These are phyloP conservation scores for Drosophila mayaguana DNA, from an alignment of 2,888 invertebrate species.

Conservation along the genomic window DNA sequence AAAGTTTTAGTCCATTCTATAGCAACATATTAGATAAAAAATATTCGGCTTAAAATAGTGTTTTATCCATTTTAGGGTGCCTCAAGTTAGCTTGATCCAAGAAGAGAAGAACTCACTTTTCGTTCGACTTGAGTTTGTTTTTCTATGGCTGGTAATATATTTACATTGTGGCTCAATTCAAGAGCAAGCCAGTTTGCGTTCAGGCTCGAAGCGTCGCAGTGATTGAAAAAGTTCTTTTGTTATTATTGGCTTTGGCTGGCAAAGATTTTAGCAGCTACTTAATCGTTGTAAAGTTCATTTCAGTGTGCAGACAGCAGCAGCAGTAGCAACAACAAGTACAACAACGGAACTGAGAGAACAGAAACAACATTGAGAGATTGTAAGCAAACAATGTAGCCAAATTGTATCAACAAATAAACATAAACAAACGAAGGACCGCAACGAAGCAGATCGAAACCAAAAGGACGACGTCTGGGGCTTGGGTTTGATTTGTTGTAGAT, in stretches of 20 bases:
- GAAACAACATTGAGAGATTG: conserved; percentile 66
- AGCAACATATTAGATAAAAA: too few relatives aligned
- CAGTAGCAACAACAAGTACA: conserved; percentile 19
- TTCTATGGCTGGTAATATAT: conserved; percentile 10
- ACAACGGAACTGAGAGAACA: conserved; percentile 18
- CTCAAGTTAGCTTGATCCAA: neutral
- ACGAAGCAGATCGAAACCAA: conserved; percentile 40
- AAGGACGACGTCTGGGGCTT: conserved; percentile 9
- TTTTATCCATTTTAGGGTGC: neutral
- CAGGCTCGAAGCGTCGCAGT: conserved; percentile 2
- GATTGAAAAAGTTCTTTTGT: conserved; percentile 39
- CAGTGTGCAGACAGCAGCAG: conserved; percentile 30
- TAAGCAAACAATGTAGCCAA: conserved; percentile 79
- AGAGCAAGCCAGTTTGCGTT: conserved; percentile 4
- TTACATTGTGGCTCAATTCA: conserved; percentile 1
- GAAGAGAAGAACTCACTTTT: neutral
- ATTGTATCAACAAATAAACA: conserved; percentile 80
- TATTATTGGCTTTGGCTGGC: conserved; percentile 54
- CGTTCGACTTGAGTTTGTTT: conserved; percentile 4
- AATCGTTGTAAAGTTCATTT: conserved; percentile 75
- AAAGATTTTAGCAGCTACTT: conserved; percentile 70
- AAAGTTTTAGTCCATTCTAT: too few relatives aligned
- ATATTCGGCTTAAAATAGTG: neutral
- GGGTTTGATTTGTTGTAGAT: conserved; percentile 31
- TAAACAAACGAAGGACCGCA: conserved; percentile 72